Evolutionary conservation across 2,888 invertebrate genomes (phyloP).

Genomic region (Temnothorax rugatulus): DNA sequence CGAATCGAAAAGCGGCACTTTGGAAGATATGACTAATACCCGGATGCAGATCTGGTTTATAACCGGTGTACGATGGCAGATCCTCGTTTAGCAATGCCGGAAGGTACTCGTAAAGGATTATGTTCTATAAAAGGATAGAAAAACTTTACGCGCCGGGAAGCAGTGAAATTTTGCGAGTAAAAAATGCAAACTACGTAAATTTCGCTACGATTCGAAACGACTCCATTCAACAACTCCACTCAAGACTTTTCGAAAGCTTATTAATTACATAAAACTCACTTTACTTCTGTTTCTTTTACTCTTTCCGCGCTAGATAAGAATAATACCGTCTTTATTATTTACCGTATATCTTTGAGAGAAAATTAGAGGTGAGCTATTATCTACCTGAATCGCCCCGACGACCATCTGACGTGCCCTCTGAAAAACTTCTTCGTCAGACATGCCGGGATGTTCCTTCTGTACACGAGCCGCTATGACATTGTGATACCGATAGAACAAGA

Average conservation of each 20-base stretch:
- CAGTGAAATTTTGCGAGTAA: background rate
- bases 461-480: conserved; percentile 95
- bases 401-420: conserved; percentile 96
- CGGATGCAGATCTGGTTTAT: conserved; percentile 97
- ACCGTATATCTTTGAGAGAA: background rate
- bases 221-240: background rate
- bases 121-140: conserved; percentile 90
- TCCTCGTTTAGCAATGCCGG: conserved; percentile 94
- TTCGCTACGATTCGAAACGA: background rate
- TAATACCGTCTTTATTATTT: background rate
- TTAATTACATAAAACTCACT: conserved; percentile 4
- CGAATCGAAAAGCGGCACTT: conserved; percentile 98
- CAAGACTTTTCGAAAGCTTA: background rate
- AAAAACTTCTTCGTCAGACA: conserved; percentile 98
- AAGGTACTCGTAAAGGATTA: conserved; percentile 98
- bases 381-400: conserved; percentile 96
- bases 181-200: conserved; percentile 14
- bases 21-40: conserved; percentile 99
- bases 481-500: conserved; percentile 98
- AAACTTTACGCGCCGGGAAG: background rate
- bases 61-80: conserved; percentile 92
- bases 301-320: background rate
- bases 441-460: conserved; percentile 92
- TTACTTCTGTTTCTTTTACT: background rate
- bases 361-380: conserved; percentile 47